A percentile compares a stretch with the other conserved stretches of the same genome.
Evolutionary conservation across 2,113 vertebrate genomes (phyloP).

Genomic region (Eira barbara): DNA sequence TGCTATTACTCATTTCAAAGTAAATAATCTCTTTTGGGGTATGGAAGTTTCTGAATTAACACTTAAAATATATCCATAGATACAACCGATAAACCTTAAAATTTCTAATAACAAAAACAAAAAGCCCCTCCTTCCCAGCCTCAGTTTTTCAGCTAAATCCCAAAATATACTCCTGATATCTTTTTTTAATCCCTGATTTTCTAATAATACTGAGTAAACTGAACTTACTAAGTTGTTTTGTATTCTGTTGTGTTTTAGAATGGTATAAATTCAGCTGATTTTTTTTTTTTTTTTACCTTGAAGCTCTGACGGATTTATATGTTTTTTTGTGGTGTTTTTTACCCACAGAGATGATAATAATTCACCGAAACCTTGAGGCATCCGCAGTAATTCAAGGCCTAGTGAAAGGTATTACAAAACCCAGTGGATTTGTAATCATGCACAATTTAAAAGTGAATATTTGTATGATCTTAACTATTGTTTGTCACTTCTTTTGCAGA

Average conservation of each 20-base stretch:
- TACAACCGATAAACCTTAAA: neutral
- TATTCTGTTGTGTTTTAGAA: neutral
- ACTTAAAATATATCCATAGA: neutral
- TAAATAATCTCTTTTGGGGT: neutral
- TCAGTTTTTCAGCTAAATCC: neutral
- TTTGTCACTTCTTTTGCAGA: constrained; percentile 81
- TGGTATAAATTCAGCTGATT: neutral
- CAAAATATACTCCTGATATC: neutral
- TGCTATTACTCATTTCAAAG: neutral
- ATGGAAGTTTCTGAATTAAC: neutral
- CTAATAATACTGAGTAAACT: neutral
- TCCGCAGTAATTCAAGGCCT: constrained; percentile 94
- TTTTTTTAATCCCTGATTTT: neutral
- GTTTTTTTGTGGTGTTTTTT: neutral
- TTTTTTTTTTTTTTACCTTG: neutral
- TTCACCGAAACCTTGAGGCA: constrained; percentile 90
- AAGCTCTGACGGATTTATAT: neutral
- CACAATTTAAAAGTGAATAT: neutral
- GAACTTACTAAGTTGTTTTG: neutral
- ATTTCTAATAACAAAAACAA: neutral
- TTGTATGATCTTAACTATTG: neutral
- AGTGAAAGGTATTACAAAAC: constrained; percentile 88
- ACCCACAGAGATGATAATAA: constrained; percentile 89
- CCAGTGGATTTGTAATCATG: neutral
- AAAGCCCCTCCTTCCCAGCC: neutral